phyloP scores from a whole-genome alignment of 30 jellyfish, hydroid and myxozoan species.

The Catostylus mosaicus region DNA sequence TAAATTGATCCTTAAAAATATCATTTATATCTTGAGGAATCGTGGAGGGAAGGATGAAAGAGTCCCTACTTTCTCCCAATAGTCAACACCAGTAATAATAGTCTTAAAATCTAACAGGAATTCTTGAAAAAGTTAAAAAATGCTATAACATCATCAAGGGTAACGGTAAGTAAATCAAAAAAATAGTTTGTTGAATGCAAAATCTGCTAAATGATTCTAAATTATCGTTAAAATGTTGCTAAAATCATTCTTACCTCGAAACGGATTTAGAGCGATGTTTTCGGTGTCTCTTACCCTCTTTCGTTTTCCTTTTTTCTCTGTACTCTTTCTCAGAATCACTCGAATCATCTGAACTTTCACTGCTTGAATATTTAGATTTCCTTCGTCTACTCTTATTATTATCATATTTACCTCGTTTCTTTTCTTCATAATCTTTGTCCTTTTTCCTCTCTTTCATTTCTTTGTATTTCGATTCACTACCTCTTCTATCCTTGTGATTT shows the following conservation, averaged over 20 bases:
- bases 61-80: no score
- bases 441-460: slow-evolving; percentile 27
- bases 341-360: slow-evolving; percentile 29
- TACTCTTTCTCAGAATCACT: slow-evolving; percentile 29
- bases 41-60: no score
- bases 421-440: slow-evolving; percentile 1
- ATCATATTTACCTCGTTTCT: slow-evolving; percentile 4
- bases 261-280: slow-evolving; percentile 61
- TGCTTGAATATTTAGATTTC: slow-evolving; percentile 13
- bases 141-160: no score
- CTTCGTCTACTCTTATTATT: slow-evolving; percentile 3
- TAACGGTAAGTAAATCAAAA: no score
- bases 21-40: no score
- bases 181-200: no score
- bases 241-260: slow-evolving; percentile 60
- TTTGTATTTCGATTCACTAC: neutral
- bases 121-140: no score
- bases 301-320: slow-evolving; percentile 11
- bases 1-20: no score
- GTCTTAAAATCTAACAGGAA: no score
- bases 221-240: no score
- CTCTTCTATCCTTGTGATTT: neutral
- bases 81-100: no score
- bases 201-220: no score
- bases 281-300: slow-evolving; percentile 76